These are phyloP conservation scores for Sarotherodon lohbergeri DNA, from an alignment of 2,113 vertebrate species.

Conservation along the genomic window DNA sequence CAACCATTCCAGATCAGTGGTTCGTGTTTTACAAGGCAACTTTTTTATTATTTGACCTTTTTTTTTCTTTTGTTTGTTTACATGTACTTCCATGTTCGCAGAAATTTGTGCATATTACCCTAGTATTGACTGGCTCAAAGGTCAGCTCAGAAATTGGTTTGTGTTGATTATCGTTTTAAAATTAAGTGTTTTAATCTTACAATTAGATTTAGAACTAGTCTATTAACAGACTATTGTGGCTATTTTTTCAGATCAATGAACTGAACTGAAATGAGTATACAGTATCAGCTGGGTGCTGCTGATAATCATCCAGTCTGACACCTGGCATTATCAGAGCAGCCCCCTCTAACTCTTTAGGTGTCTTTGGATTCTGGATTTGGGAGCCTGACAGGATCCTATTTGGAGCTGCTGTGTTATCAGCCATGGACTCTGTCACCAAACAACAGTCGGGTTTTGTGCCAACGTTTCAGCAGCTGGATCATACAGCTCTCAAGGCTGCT, in stretches of 20 bases:
- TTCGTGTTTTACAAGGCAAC: background rate
- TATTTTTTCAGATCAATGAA: background rate
- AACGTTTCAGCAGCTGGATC: background rate
- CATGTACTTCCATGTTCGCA: background rate
- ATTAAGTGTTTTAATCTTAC: background rate
- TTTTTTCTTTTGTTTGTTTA: background rate
- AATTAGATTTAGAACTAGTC: background rate
- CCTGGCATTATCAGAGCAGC: background rate
- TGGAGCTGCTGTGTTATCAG: background rate
- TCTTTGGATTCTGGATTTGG: background rate
- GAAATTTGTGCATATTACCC: background rate
- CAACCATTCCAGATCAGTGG: accelerated
- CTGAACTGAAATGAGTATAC: background rate
- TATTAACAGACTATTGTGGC: background rate
- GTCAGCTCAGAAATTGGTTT: background rate
- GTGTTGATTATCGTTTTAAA: background rate
- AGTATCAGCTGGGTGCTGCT: background rate
- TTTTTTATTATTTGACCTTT: background rate
- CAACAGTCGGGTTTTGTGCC: background rate
- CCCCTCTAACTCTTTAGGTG: background rate
- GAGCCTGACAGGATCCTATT: background rate
- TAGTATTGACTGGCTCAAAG: background rate
- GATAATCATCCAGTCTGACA: background rate
- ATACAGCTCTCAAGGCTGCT: background rate
- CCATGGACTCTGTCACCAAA: background rate